Conservation (phyloP, 2,113 vertebrate genomes). For the Lophius piscatorius region DNA sequence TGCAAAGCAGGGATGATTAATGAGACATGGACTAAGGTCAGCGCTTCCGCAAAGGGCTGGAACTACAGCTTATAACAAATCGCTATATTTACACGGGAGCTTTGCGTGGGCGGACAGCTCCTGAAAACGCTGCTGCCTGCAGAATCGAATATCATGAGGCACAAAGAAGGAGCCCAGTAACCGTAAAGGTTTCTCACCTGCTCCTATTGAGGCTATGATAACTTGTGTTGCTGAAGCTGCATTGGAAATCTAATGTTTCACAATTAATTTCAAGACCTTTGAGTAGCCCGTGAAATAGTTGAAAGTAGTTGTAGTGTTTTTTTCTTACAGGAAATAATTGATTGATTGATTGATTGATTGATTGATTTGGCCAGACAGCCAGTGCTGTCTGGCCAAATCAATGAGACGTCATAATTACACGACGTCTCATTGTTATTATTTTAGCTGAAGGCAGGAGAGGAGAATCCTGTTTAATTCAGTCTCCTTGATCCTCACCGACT, state of each 20-base stretch:
- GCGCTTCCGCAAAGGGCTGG: conserved; percentile 48
- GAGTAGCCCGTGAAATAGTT: conserved; percentile 15
- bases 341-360: too few relatives aligned
- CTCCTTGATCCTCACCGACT: conserved; percentile 32
- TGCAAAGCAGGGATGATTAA: conserved; percentile 63
- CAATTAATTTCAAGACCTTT: conserved; percentile 23
- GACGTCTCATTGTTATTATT: conserved; percentile 56
- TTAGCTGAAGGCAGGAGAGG: conserved; percentile 55
- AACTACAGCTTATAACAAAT: conserved; percentile 60
- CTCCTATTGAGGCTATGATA: conserved; percentile 48
- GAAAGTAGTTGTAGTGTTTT: neutral
- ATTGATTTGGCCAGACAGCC: conserved; percentile 27
- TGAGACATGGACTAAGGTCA: conserved; percentile 62
- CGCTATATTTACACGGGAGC: conserved; percentile 64
- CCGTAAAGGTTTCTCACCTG: conserved; percentile 13
- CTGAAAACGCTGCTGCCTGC: conserved; percentile 41
- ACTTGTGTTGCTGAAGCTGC: conserved; percentile 37
- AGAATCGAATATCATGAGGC: conserved; percentile 45
- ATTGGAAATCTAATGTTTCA: conserved; percentile 30
- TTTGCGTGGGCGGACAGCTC: conserved; percentile 32
- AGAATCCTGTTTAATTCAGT: conserved; percentile 70
- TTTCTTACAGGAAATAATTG: conserved; percentile 4
- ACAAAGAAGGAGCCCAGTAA: conserved; percentile 13
- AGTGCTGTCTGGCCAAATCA: too few relatives aligned
- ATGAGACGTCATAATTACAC: too few relatives aligned